Conservation (phyloP, 2,797 vertebrate genomes). For the Gephyroberyx darwinii region DNA sequence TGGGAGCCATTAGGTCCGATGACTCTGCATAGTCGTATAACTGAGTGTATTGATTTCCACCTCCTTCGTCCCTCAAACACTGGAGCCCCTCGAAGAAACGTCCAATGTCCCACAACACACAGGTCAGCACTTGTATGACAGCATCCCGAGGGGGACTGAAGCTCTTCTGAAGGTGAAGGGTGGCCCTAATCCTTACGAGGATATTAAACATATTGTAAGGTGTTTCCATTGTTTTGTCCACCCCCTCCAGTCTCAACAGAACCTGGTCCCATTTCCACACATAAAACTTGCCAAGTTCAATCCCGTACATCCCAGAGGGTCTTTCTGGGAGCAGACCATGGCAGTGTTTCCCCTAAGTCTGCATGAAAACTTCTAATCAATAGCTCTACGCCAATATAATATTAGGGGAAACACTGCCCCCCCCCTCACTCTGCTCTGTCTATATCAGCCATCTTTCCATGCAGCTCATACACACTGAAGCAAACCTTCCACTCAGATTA, state of each 20-base stretch:
- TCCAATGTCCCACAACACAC: no score
- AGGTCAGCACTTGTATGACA: no score
- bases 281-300: neutral
- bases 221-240: slow-evolving; percentile 60
- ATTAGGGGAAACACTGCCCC: slow-evolving; percentile 21
- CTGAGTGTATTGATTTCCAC: neutral
- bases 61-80: neutral
- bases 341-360: slow-evolving; percentile 27
- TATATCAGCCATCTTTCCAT: slow-evolving; percentile 57
- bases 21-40: no score
- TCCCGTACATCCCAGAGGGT: neutral
- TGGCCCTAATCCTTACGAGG: neutral
- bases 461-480: slow-evolving; percentile 70
- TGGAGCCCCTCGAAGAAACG: no score
- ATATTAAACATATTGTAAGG: neutral
- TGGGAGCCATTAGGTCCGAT: no score
- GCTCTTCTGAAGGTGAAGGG: neutral
- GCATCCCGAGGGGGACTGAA: neutral
- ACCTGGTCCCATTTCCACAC: neutral
- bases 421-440: slow-evolving; percentile 21
- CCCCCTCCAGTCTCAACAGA: no score
- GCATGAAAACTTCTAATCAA: neutral
- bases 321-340: neutral
- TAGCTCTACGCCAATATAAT: neutral
- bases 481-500: slow-evolving; percentile 58